Evolutionary conservation across 2,113 vertebrate species (phyloP), one percentile per base, ranked within the genome.

Genomic region (Panthera leo): DNA sequence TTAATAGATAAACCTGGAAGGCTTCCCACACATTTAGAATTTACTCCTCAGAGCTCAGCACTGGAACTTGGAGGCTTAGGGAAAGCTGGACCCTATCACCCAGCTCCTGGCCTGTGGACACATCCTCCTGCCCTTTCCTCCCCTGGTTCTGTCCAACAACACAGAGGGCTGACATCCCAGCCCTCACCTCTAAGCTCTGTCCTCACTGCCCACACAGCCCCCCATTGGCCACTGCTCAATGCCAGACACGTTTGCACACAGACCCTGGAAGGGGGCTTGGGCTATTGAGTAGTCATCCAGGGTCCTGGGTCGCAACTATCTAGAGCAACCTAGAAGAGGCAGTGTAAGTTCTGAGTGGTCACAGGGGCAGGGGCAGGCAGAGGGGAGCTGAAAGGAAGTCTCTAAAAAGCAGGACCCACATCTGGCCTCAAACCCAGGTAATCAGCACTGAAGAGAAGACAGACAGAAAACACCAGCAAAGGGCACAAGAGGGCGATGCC

Each of bases 11-110:
- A 0, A 42, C 16, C 78, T 58, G 19, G 34, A 86, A 95, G 36
- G 21, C 11, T 34, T 21, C 29, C 5, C 7, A 39, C 12, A 5
- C 7, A n/a, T 18, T 55, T 48, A 83, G 55, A 23, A 53, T 42
- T 36, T 78, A 31, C 34, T 73, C 31, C 70, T 94, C 10, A 31
- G 34, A 76, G 18, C 25, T 51, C 75, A 51, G 21, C 63, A 51
- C 14, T 2, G 13, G 39, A 63, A n/a, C 5, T 21, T 0, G 3
- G 48, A 39, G 1, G 7, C 73, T 70, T n/a, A 42, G 9, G 48
- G 42, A 85, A 89, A 91, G 34, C 19, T 19, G n/a, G 15, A 61
- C 2, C 1, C 19, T 42, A 27, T 45, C 55, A 31, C 51, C 18
- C 4, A 27, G 36, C 29, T 53, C 27, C 53, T 5, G 63, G 51